Base-by-base conservation (phyloP, 2,113 vertebrate genomes). In the Euleptes europaea region DNA sequence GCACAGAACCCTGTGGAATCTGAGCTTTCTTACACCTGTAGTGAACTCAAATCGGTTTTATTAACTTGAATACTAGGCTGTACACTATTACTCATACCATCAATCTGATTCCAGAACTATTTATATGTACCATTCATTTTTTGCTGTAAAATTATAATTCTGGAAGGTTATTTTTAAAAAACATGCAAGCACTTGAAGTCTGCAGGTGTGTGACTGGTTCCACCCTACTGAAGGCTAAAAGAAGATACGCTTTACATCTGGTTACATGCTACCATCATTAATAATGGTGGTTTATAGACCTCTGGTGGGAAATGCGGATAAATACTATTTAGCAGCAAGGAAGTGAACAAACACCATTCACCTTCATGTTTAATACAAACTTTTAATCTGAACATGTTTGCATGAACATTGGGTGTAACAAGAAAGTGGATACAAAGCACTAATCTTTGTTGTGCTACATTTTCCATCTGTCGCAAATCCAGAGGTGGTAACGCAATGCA, bases 331-430 rank as follows among this genome's bases (percentile, higher is more conserved):
- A n/a, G n/a, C n/a, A n/a, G n/a, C n/a, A n/a, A n/a, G 92, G 91
- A 93, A 83, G 42, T 13, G 42, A 85, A 47, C 44, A 47, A 10
- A 10, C 10, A 47, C 44, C 44, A 10, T 89, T 93, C 93, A 93
- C 75, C 72, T 90, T 82, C 5, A 66, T 47, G 10, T 47, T 47
- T 47, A 47, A 47, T 47, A 47, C 44, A 47, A 47, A 47, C 10
- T 47, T 10, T 47, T 5, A 47, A 47, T 47, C 5, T 47, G 44
- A 47, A n/a, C n/a, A n/a, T n/a, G n/a, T 47, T 47, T 47, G 44
- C 44, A 47, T 47, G 10, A 47, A 47, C 44, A 47, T 47, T 47
- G 10, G 10, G 44, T 10, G 10, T 47, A 47, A 47, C 44, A 47
- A 47, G 44, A 6, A 47, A 47, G 10, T 47, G 44, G 44, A 47